These are phyloP conservation scores for Diplosoma virens DNA, from an alignment of 23 tunicate genomes.

Conservation along the genomic window DNA sequence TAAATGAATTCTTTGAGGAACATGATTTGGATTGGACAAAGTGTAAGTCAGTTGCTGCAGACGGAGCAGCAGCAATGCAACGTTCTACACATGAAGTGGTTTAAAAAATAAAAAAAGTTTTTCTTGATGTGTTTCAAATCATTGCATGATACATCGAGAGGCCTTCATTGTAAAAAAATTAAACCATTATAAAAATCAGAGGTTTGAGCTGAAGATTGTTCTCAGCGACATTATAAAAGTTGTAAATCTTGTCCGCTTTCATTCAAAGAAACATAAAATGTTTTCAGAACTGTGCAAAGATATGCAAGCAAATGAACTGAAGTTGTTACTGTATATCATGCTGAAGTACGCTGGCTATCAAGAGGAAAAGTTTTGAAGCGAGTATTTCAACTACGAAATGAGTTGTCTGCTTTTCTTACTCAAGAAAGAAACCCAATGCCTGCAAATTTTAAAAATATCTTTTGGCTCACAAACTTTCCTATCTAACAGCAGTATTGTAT, in stretches of 20 bases:
- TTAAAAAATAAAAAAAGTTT: slow-evolving; percentile 20
- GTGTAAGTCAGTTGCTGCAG: no score
- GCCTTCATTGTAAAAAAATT: slow-evolving; percentile 4
- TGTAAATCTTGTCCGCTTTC: slow-evolving; percentile 32
- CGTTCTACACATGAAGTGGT: neutral
- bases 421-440: slow-evolving; percentile 41
- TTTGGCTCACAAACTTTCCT: slow-evolving; percentile 39
- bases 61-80: slow-evolving; percentile 27
- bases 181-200: slow-evolving; percentile 17
- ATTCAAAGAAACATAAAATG: slow-evolving; percentile 38
- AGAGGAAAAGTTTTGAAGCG: no score
- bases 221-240: slow-evolving; percentile 2
- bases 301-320: slow-evolving; percentile 33
- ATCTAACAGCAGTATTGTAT: no score
- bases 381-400: no score
- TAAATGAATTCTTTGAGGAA: no score
- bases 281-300: slow-evolving; percentile 42
- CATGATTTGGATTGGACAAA: no score
- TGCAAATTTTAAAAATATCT: slow-evolving; percentile 35
- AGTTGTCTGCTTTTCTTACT: slow-evolving; percentile 40
- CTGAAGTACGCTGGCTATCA: slow-evolving; percentile 45
- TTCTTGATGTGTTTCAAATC: slow-evolving; percentile 20
- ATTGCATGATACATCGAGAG: slow-evolving; percentile 29
- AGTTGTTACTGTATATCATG: slow-evolving; percentile 32
- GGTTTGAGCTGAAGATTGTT: slow-evolving; percentile 12